phyloP scores from a whole-genome alignment of 1,140 invertebrate genomes.

The Marisa cornuarietis region DNA sequence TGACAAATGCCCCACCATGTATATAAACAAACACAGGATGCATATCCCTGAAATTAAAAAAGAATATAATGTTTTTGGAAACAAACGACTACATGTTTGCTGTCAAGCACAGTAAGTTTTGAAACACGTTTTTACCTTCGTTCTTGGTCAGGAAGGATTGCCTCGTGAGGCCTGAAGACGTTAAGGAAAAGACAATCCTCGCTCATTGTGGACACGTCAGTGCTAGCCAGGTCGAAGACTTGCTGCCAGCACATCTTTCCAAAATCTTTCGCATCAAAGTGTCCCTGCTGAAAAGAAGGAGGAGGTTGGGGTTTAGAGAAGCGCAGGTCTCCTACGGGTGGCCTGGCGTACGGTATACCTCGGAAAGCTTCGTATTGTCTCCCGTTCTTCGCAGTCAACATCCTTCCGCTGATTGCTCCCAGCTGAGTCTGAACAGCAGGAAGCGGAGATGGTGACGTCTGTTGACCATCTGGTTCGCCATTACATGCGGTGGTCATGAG shows the following conservation, averaged over 20 bases:
- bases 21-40: not conserved
- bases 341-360: slow-evolving; percentile 74
- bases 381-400: not conserved
- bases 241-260: not conserved
- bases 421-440: not conserved
- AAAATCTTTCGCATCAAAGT: not conserved
- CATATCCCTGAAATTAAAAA: no score
- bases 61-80: no score
- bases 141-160: no score
- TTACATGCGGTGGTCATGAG: no score
- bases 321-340: slow-evolving; percentile 73
- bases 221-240: not conserved
- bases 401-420: not conserved
- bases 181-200: slow-evolving; percentile 97
- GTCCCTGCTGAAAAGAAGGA: not conserved
- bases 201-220: not conserved
- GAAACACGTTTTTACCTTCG: no score
- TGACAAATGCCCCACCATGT: not conserved
- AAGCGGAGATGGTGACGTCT: no score
- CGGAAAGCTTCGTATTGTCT: slow-evolving; percentile 67
- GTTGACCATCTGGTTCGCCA: no score
- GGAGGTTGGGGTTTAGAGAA: slow-evolving; percentile 62
- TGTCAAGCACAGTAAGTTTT: no score
- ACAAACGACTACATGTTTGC: no score
- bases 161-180: slow-evolving; percentile 69